phyloP scores from a whole-genome alignment of 2,113 vertebrate genomes.

The Peromyscus californicus region DNA sequence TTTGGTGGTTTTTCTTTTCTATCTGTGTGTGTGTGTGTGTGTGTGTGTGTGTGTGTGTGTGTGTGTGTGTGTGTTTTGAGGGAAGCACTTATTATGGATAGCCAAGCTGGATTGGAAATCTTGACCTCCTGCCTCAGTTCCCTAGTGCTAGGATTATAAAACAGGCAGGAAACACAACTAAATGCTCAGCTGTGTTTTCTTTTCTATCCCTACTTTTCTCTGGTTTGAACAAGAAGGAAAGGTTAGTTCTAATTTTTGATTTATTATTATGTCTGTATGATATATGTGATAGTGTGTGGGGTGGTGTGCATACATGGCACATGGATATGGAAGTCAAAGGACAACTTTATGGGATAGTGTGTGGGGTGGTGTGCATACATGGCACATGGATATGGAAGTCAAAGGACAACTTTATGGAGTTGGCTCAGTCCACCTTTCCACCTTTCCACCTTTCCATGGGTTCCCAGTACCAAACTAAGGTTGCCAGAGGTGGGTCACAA shows the following conservation, averaged over 20 bases:
- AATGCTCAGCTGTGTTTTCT: not conserved
- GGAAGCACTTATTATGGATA: not conserved
- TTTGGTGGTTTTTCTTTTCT: not conserved
- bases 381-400: not conserved
- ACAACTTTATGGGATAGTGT: not conserved
- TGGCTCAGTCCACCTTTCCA: not conserved
- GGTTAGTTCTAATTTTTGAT: not conserved
- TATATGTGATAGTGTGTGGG: not conserved
- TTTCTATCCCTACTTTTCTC: not conserved
- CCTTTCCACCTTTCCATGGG: too few relatives aligned
- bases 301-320: not conserved
- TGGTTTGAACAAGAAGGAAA: not conserved
- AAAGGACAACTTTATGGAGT: not conserved
- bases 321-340: not conserved
- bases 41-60: not conserved
- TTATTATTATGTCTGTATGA: not conserved
- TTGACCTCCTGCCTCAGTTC: not conserved
- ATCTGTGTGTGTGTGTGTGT: not conserved
- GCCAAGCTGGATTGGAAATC: not conserved
- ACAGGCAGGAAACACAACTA: not conserved
- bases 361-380: not conserved
- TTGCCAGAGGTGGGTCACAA: not conserved
- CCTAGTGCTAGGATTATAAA: not conserved
- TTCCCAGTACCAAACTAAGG: not conserved
- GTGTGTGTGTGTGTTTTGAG: not conserved